Percentiles rank a stretch among this genome's conserved stretches.
phyloP scores from a whole-genome alignment of 2,888 invertebrate species.

The Cheilosia soror region DNA sequence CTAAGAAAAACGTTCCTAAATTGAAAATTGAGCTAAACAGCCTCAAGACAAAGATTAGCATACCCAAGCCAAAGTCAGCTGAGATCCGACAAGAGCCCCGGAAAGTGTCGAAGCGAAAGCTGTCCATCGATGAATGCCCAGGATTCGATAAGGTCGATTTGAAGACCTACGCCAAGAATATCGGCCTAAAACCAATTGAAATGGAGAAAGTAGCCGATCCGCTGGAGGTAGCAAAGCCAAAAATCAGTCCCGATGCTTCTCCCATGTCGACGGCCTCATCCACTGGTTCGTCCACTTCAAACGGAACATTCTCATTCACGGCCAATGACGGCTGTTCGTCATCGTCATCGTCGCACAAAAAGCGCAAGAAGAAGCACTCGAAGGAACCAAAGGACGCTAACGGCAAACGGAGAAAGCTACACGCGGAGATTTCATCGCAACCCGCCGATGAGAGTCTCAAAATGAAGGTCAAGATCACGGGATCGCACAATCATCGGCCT shows the following conservation, averaged over 20 bases:
- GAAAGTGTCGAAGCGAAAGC: constrained; percentile 77
- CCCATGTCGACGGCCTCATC: constrained; percentile 82
- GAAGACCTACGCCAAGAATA: constrained; percentile 82
- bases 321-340: constrained; percentile 46
- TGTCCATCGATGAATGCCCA: constrained; percentile 78
- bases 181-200: constrained; percentile 82
- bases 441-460: constrained; percentile 84
- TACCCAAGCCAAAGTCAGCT: constrained; percentile 79
- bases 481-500: constrained; percentile 79
- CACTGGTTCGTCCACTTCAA: constrained; percentile 78
- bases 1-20: constrained; percentile 80
- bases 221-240: constrained; percentile 75
- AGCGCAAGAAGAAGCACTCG: constrained; percentile 86
- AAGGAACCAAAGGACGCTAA: constrained; percentile 84
- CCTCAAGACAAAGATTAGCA: constrained; percentile 80
- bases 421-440: constrained; percentile 85
- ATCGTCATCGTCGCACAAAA: constrained; percentile 83
- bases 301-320: constrained; percentile 77
- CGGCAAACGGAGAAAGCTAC: constrained; percentile 85
- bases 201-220: constrained; percentile 60
- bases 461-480: constrained; percentile 85
- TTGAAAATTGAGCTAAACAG: constrained; percentile 81
- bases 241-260: constrained; percentile 81
- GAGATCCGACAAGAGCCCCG: constrained; percentile 77
- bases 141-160: constrained; percentile 79